A percentile compares a stretch with the other conserved stretches of the same genome.
Evolutionary conservation across 1,140 invertebrate species (phyloP).

Genomic region (Euglossa dilemma): DNA sequence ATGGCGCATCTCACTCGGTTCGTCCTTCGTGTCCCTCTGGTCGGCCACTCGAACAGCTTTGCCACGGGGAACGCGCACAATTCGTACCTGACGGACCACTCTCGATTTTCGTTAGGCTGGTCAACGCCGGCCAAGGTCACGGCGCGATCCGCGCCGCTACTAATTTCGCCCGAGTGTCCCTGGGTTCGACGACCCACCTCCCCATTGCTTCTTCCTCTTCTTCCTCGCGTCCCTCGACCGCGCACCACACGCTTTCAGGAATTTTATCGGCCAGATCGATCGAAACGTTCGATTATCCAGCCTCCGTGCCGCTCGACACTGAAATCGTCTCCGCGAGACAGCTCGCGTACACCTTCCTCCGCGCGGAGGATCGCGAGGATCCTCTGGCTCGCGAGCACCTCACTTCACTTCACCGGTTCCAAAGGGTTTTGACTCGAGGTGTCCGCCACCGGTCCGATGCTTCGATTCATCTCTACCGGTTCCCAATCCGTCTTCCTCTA

Average conservation of each 20-base stretch:
- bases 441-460: neutral
- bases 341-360: neutral
- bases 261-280: conserved; percentile 34
- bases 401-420: neutral
- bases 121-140: conserved; percentile 62
- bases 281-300: neutral
- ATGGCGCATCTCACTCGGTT: conserved; percentile 63
- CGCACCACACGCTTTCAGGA: conserved; percentile 26
- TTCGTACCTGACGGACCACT: conserved; percentile 40
- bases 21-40: conserved; percentile 25
- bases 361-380: neutral
- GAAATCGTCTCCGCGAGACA: neutral
- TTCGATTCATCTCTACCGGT: neutral
- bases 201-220: neutral
- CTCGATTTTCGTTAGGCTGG: conserved; percentile 59
- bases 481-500: no score
- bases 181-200: conserved; percentile 58
- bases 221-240: neutral
- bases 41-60: neutral
- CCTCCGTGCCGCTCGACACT: no score
- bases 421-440: neutral
- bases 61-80: neutral
- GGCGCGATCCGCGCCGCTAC: conserved; percentile 35
- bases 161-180: conserved; percentile 58
- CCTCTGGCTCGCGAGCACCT: neutral